Evolutionary conservation across 2,888 invertebrate genomes (phyloP).

Genomic region (Athalia rosae): DNA sequence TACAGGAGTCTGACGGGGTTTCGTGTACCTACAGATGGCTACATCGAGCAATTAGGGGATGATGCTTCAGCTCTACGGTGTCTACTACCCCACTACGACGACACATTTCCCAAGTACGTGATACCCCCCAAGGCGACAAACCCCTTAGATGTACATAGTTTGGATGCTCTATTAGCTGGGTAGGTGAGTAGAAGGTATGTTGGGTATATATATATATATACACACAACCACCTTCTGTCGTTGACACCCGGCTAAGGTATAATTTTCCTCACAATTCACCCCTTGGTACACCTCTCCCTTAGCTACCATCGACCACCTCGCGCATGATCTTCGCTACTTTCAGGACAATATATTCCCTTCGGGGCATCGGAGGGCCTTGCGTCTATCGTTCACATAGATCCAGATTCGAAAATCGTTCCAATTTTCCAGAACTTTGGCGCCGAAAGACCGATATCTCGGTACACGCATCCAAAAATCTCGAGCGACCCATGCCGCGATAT

Average conservation of each 20-base stretch:
- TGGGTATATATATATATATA: too few relatives aligned
- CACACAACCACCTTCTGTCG: slow-evolving; percentile 26
- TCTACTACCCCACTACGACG: not conserved
- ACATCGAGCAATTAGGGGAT: slow-evolving; percentile 43
- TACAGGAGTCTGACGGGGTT: not conserved
- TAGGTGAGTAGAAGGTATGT: not conserved
- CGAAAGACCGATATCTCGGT: too few relatives aligned
- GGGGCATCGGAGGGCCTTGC: too few relatives aligned
- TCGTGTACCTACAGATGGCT: slow-evolving; percentile 42
- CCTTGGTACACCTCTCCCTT: too few relatives aligned
- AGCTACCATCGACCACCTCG: too few relatives aligned
- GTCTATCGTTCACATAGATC: too few relatives aligned
- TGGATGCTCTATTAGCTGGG: slow-evolving; percentile 17
- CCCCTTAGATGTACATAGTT: slow-evolving; percentile 24
- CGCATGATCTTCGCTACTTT: too few relatives aligned
- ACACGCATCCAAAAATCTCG: too few relatives aligned
- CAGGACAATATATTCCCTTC: too few relatives aligned
- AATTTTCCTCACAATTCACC: slow-evolving; percentile 19
- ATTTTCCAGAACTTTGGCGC: too few relatives aligned
- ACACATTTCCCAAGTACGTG: not conserved
- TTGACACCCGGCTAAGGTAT: slow-evolving; percentile 38
- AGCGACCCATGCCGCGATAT: too few relatives aligned
- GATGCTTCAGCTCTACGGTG: slow-evolving; percentile 15
- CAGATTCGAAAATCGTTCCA: too few relatives aligned
- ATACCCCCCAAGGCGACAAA: slow-evolving; percentile 31